Percentiles rank a stretch among this genome's conserved stretches.
These are phyloP conservation scores for Pseudolaguvia tuberculata DNA, from an alignment of 2,113 vertebrate species.

Conservation along the genomic window DNA sequence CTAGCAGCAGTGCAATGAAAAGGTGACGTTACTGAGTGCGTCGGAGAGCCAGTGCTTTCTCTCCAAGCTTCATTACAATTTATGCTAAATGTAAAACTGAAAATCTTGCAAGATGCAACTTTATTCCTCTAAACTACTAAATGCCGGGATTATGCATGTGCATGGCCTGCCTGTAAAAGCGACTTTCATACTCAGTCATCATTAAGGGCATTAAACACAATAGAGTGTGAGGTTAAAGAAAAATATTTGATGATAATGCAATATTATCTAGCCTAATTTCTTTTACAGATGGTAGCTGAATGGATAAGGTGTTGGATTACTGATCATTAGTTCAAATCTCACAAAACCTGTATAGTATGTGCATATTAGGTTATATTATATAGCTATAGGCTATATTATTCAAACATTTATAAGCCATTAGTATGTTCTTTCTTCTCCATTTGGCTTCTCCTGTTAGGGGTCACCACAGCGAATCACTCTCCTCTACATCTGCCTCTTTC, in stretches of 20 bases:
- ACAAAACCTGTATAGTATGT: no score
- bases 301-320: no score
- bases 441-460: no score
- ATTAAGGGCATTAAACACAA: neutral
- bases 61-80: no score
- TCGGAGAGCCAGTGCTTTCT: constrained; percentile 30
- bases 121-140: neutral
- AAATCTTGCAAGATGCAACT: neutral
- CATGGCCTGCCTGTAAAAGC: neutral
- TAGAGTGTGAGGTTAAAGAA: neutral
- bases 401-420: no score
- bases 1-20: constrained; percentile 60
- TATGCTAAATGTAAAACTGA: neutral
- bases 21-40: constrained; percentile 61
- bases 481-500: no score
- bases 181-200: neutral
- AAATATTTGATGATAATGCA: neutral
- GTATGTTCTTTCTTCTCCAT: no score
- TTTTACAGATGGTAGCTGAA: no score
- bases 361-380: no score
- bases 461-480: no score
- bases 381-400: no score
- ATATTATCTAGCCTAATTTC: neutral
- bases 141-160: neutral
- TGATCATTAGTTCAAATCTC: no score